Evolutionary conservation across 2,888 invertebrate species (phyloP), one percentile per base, ranked within the genome.

Genomic region (Sminthurides aquaticus): DNA sequence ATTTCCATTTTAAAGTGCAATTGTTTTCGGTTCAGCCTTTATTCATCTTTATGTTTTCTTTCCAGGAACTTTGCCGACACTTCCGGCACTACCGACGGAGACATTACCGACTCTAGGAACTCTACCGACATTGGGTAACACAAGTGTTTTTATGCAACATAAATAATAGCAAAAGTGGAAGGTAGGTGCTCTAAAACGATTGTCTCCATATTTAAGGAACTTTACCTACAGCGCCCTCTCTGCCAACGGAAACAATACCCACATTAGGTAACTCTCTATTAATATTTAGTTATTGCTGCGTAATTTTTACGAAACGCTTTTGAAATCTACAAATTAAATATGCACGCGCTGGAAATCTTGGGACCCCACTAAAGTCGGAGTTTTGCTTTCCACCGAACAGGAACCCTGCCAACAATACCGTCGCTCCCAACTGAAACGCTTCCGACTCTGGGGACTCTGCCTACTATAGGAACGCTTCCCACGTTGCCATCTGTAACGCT

Each of bases 41-140:
- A n/a, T n/a, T n/a, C n/a, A n/a, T n/a, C n/a, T n/a, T n/a, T n/a
- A n/a, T 5, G 15, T 34, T 34, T 34, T 34, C 43, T 15, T 34
- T 34, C 8, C 43, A 34, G 43, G 43, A 26, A 57, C 64, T 22
- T 8, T 57, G 27, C 64, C 64, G 3, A 48, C 64, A 11, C 58
- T 49, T 1, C 58, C 64, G n/a, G 54, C 64, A 58, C 26, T 54
- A 27, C 60, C 68, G 11, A 2, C 66, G 26, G 63, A 64, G 1
- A 59, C 66, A 49, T 28, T 65, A 2, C 61, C 69, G 20, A 61
- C 60, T 15, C 24, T 57, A 3, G 64, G 60, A 54, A n/a, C 54
- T 18, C 25, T 62, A 22, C 65, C 67, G 15, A 60, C 62, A 24
- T 27, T 62, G n/a, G n/a, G n/a, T n/a, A n/a, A n/a, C n/a, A n/a